These are phyloP conservation scores for Thamnophis sirtalis DNA, from an alignment of 2,113 vertebrate species.

Conservation along the genomic window DNA sequence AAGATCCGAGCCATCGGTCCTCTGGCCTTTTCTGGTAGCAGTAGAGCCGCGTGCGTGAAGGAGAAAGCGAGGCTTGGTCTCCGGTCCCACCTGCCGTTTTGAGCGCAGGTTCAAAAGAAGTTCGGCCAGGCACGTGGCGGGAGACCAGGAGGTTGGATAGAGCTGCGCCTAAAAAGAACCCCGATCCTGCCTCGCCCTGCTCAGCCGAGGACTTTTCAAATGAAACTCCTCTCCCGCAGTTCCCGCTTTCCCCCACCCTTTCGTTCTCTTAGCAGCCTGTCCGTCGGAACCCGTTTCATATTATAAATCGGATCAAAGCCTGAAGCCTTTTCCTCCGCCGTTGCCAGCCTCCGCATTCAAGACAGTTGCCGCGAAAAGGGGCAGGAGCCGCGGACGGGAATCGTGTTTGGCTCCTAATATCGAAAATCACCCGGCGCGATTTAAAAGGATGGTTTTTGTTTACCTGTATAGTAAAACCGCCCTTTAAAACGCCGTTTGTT, in stretches of 20 bases:
- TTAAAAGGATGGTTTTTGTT: background rate
- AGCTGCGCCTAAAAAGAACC: background rate
- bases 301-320: background rate
- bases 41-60: background rate
- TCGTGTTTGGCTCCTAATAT: too few species aligned
- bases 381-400: background rate
- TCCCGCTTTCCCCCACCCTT: background rate
- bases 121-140: background rate
- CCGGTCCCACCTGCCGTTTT: background rate
- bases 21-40: background rate
- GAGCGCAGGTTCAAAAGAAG: background rate
- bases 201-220: background rate
- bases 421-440: background rate
- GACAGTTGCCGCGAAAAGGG: background rate
- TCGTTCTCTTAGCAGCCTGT: background rate
- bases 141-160: background rate
- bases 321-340: background rate
- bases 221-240: background rate
- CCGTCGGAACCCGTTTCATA: background rate
- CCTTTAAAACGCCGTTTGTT: background rate
- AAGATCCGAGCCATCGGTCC: background rate
- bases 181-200: background rate
- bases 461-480: background rate
- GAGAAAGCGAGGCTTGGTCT: background rate
- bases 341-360: background rate